Conservation (phyloP, 2,888 invertebrate genomes). For the Epistrophe eligans region DNA sequence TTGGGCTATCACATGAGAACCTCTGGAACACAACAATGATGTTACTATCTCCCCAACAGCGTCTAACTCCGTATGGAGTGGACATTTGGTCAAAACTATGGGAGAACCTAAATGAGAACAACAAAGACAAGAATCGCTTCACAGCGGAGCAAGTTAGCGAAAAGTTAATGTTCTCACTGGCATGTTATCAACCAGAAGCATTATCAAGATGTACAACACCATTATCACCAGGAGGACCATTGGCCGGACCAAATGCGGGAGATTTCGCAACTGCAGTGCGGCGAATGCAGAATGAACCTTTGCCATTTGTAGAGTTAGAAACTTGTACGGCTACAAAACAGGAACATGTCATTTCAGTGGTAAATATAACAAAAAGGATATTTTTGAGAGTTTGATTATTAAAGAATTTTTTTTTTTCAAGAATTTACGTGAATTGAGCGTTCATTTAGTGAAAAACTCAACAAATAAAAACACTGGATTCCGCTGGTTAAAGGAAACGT, state of each 20-base stretch:
- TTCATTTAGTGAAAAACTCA: constrained; percentile 90
- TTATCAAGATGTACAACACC: constrained; percentile 93
- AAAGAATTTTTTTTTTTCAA: constrained; percentile 79
- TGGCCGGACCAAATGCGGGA: constrained; percentile 84
- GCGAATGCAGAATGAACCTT: constrained; percentile 85
- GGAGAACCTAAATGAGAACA: constrained; percentile 88
- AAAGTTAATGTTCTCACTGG: constrained; percentile 91
- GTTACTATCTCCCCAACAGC: constrained; percentile 92
- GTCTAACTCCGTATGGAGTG: constrained; percentile 91
- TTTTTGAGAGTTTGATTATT: neutral
- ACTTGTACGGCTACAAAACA: constrained; percentile 94
- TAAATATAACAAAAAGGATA: constrained; percentile 81
- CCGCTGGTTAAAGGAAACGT: constrained; percentile 84
- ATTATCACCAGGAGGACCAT: constrained; percentile 89
- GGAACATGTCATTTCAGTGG: constrained; percentile 94
- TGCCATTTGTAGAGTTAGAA: constrained; percentile 93
- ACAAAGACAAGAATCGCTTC: constrained; percentile 87
- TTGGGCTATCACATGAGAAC: constrained; percentile 89
- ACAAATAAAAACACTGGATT: constrained; percentile 84
- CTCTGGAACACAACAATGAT: constrained; percentile 93
- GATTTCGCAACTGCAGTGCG: constrained; percentile 83
- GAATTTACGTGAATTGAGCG: constrained; percentile 94
- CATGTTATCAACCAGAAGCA: constrained; percentile 94
- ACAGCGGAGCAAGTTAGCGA: constrained; percentile 89
- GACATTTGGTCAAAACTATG: constrained; percentile 94